Conservation (phyloP, 2,888 invertebrate species). For the Tinea semifulvella region DNA sequence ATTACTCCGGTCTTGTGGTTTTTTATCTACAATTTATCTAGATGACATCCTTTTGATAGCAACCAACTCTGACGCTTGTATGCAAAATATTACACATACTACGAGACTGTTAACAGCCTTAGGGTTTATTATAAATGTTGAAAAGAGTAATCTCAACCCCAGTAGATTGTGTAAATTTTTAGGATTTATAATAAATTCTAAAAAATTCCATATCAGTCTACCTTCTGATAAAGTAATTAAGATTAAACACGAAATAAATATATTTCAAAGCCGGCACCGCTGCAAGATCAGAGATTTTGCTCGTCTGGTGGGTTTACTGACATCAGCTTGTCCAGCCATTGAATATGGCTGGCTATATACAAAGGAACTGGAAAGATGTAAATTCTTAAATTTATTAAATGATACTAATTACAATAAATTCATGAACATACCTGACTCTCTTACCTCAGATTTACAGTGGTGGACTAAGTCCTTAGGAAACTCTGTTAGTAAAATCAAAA, state of each 20-base stretch:
- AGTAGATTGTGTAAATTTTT: slow-evolving; percentile 11
- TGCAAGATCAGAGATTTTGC: slow-evolving; percentile 16
- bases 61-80: neutral
- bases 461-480: neutral
- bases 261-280: neutral
- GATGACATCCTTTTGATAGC: slow-evolving; percentile 9
- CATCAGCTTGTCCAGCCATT: too few species aligned
- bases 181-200: slow-evolving; percentile 10
- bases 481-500: neutral
- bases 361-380: slow-evolving; percentile 16
- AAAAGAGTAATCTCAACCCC: slow-evolving; percentile 10
- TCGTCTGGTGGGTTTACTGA: slow-evolving; percentile 15
- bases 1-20: slow-evolving; percentile 1
- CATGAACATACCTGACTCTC: neutral
- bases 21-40: slow-evolving; percentile 8
- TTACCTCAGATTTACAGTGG: neutral
- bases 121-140: slow-evolving; percentile 11
- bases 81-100: neutral
- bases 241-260: neutral
- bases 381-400: slow-evolving; percentile 13
- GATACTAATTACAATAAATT: slow-evolving; percentile 1
- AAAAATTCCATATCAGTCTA: neutral
- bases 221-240: neutral
- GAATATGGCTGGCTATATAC: slow-evolving; percentile 17
- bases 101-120: neutral